Evolutionary conservation across 2,113 vertebrate genomes (phyloP), one percentile per base, ranked within the genome.

Genomic region (Megaleporinus macrocephalus): DNA sequence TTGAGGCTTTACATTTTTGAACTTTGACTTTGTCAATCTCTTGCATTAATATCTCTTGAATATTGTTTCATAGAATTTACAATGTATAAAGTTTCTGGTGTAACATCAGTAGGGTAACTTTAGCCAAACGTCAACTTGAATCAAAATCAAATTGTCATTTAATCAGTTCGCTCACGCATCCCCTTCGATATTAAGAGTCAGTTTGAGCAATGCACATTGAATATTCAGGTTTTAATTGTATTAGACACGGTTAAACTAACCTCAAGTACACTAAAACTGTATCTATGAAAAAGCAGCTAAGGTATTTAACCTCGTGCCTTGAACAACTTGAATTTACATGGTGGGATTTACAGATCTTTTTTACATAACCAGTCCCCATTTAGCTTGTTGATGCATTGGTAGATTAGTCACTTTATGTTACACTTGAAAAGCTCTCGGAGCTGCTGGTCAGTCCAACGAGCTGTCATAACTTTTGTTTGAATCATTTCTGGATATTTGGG

Each of bases 371-470:
- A 66, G 30, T 71, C 73, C 51, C 24, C 69, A 24, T 73, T 68
- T 6, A 44, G 41, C 36, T 61, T 74, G 76, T 80, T 80, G 26
- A 86, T 81, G 81, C 73, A 62, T n/a, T 80, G 74, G 44, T 30
- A 68, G 51, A 49, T 78, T 72, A 22, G 47, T 82, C 4, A 11
- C 79, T 18, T 72, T 80, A 78, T 87, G 76, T 87, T 41, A 75
- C 29, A 29, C 76, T 76, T 82, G 29, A 47, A 20, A 86, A 62
- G 83, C 66, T 76, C 66, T 65, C 79, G 89, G 90, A 89, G 78
- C 93, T 94, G 93, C 93, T 90, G 93, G 93, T 51, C 92, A 91
- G 90, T 90, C 89, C 87, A 78, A 76, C 29, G 53, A 80, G 77
- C 70, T 83, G 76, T 55, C 53, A 75, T 55, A 41, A 76, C 72